Percentiles rank a stretch among this genome's conserved stretches.
These are phyloP conservation scores for Lordiphosa clarofinis DNA, from an alignment of 1,140 invertebrate genomes.

Conservation along the genomic window DNA sequence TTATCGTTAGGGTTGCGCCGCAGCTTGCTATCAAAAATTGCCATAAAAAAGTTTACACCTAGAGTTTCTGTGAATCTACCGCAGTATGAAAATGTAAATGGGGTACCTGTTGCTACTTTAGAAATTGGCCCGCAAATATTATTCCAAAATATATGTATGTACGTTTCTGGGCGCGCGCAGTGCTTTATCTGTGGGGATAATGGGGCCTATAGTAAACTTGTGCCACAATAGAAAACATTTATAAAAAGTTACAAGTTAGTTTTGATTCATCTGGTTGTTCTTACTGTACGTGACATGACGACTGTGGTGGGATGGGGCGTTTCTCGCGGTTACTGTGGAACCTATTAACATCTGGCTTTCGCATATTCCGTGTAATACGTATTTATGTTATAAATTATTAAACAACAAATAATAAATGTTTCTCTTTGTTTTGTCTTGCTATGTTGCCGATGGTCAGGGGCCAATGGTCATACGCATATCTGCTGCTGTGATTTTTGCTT, in stretches of 20 bases:
- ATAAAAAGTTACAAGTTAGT: constrained; percentile 28
- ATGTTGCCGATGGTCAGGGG: constrained; percentile 30
- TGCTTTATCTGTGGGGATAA: constrained; percentile 15
- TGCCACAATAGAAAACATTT: constrained; percentile 35
- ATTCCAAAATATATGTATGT: constrained; percentile 51
- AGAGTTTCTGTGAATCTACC: constrained; percentile 26
- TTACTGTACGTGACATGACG: constrained; percentile 46
- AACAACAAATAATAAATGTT: constrained; percentile 40
- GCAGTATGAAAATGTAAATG: background rate
- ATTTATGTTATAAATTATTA: constrained; percentile 46
- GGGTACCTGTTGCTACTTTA: constrained; percentile 19
- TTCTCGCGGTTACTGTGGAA: constrained; percentile 10
- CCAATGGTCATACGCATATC: constrained; percentile 18
- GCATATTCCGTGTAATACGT: constrained; percentile 20
- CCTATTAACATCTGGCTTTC: constrained; percentile 20
- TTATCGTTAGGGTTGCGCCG: constrained; percentile 60
- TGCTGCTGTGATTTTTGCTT: constrained; percentile 23
- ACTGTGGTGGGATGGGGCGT: constrained; percentile 31
- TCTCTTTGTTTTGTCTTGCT: constrained; percentile 21
- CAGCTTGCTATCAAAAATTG: constrained; percentile 55
- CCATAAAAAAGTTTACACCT: constrained; percentile 63
- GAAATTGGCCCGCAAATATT: constrained; percentile 44
- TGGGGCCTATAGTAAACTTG: constrained; percentile 31
- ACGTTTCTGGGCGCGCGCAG: constrained; percentile 2
- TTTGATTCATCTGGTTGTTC: constrained; percentile 33